Evolutionary conservation across 2,888 invertebrate genomes (phyloP), one percentile per base, ranked within the genome.

Genomic region (Pachymerium ferrugineum): DNA sequence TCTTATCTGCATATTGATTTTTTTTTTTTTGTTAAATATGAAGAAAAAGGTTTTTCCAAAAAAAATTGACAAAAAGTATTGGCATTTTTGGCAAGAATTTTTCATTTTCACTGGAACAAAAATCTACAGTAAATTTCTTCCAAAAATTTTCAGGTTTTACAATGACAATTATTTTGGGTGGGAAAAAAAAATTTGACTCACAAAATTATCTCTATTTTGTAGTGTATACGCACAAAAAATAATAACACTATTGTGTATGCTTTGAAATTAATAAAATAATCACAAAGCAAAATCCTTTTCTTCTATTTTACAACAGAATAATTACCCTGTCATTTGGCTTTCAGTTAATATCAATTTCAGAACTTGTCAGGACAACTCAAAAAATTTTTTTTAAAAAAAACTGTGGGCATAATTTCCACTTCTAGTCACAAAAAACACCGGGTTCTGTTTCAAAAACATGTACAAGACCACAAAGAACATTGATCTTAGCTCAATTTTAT

Each of bases 351-450:
- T 38, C 38, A 38, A 38, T 38, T 38, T 38, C 3, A 16, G 16
- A 38, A 38, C 5, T n/a, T n/a, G n/a, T n/a, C n/a, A n/a, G n/a
- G n/a, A n/a, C n/a, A n/a, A n/a, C n/a, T n/a, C n/a, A 25, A 62
- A 5, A 28, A 62, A 62, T 25, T 62, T 28, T 28, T 14, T 25
- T 10, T 28, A 62, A 62, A 62, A 10, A 3, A n/a, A n/a, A n/a
- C n/a, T 25, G 62, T 22, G 62, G 10, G 10, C 25, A 28, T 28
- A 1, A 28, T 62, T 10, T 54, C 47, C 47, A 54, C 22, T 62
- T 62, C 62, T 62, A 62, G 62, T 62, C 25, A 62, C 62, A 28
- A 62, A 62, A 62, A 62, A n/a, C 62, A 62, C 62, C 22, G 62
- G 62, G 62, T 62, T 38, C 28, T 22, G 28, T 62, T 25, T 28